A percentile compares a stretch with the other conserved stretches of the same genome.
phyloP scores from a whole-genome alignment of 2,113 vertebrate species.

The Daphoenositta chrysoptera region DNA sequence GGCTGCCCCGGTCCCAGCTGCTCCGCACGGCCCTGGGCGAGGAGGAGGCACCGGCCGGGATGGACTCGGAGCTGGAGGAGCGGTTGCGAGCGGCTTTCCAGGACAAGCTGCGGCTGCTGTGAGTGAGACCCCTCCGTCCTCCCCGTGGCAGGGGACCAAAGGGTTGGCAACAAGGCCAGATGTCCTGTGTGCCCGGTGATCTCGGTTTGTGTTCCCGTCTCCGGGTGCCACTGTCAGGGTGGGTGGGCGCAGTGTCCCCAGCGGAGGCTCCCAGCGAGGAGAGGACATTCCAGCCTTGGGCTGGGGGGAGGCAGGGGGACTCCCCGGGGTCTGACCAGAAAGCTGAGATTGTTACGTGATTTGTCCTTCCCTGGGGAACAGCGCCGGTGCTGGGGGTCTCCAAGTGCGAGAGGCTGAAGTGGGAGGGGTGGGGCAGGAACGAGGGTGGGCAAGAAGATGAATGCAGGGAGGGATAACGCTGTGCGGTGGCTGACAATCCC shows the following conservation, averaged over 20 bases:
- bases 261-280: too few relatives aligned
- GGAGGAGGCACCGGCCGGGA: not conserved
- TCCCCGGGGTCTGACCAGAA: not conserved
- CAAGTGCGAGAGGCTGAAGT: not conserved
- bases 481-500: not conserved
- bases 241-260: not conserved
- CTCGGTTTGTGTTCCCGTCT: rapidly evolving
- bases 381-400: not conserved
- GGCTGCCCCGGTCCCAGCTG: not conserved
- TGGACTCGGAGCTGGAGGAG: conserved; percentile 48
- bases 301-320: not conserved
- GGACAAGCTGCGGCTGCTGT: conserved; percentile 50
- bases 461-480: too few relatives aligned
- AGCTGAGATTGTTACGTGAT: not conserved
- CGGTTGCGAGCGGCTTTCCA: not conserved
- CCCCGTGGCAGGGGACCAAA: rapidly evolving
- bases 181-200: rapidly evolving
- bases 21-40: rapidly evolving
- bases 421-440: not conserved
- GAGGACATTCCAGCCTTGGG: not conserved
- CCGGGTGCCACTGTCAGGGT: rapidly evolving
- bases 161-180: rapidly evolving
- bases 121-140: not conserved
- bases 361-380: not conserved
- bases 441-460: rapidly evolving